Evolutionary conservation across 2,113 vertebrate species (phyloP).

Genomic region (Dasyprocta punctata): DNA sequence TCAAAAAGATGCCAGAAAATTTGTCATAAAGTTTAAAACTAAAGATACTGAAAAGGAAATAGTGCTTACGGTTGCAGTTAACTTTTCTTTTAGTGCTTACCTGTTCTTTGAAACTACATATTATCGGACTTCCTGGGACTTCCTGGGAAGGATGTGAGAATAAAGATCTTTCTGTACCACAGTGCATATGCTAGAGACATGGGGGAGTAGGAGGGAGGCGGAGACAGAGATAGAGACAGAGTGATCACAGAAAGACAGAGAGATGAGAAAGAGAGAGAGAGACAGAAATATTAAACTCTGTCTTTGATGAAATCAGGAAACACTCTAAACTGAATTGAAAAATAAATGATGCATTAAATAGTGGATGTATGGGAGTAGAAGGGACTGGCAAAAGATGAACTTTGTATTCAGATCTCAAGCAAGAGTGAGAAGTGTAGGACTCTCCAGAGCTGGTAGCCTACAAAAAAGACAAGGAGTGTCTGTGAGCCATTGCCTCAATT

Average conservation of each 20-base stretch:
- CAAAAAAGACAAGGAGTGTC: background rate
- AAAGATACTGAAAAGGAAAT: background rate
- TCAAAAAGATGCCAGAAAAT: slow-evolving; percentile 37
- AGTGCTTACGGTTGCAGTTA: background rate
- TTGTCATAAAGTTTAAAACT: slow-evolving; percentile 51
- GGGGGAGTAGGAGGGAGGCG: background rate
- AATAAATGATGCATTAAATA: background rate
- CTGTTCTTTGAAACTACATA: slow-evolving; percentile 47
- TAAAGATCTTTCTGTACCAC: background rate
- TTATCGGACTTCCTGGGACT: slow-evolving; percentile 16
- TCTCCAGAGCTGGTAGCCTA: background rate
- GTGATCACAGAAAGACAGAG: background rate
- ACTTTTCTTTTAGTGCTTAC: slow-evolving; percentile 42
- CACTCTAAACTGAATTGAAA: background rate
- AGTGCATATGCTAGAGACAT: background rate
- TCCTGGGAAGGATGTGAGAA: background rate
- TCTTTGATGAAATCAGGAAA: slow-evolving; percentile 31
- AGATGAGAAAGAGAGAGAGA: background rate
- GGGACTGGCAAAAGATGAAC: background rate
- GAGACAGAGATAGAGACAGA: background rate
- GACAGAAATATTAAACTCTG: background rate
- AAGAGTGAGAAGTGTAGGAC: background rate
- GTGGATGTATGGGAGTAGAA: background rate
- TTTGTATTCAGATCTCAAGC: background rate
- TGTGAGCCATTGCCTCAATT: background rate